These are phyloP conservation scores for Ellobius talpinus DNA, from an alignment of 2,113 vertebrate species.

Conservation along the genomic window DNA sequence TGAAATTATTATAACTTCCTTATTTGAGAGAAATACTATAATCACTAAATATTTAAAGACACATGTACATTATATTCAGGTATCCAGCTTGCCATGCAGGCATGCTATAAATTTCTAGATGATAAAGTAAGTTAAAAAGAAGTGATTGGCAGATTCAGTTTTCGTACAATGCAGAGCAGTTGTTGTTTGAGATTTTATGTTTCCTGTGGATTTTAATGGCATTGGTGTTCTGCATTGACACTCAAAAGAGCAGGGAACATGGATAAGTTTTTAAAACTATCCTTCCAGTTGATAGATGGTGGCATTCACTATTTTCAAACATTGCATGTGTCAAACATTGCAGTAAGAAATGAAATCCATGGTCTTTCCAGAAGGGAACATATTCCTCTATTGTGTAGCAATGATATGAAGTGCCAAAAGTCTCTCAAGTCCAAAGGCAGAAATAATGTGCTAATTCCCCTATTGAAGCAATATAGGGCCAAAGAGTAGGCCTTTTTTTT, in stretches of 20 bases:
- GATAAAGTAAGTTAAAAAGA: slow-evolving; percentile 62
- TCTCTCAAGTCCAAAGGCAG: slow-evolving; percentile 50
- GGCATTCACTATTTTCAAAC: neutral
- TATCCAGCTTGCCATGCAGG: slow-evolving; percentile 22
- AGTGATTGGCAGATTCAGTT: neutral
- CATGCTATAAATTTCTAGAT: slow-evolving; percentile 41
- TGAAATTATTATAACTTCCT: neutral
- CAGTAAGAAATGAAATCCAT: slow-evolving; percentile 56
- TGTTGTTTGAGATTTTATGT: slow-evolving; percentile 40
- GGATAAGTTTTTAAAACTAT: slow-evolving; percentile 62
- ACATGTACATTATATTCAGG: slow-evolving; percentile 38
- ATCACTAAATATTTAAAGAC: slow-evolving; percentile 55
- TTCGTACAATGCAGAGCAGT: slow-evolving; percentile 32
- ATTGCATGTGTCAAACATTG: slow-evolving; percentile 25
- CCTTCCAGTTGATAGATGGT: slow-evolving; percentile 14
- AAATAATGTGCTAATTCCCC: slow-evolving; percentile 52
- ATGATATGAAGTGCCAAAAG: neutral
- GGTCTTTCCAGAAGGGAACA: slow-evolving; percentile 29
- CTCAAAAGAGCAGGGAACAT: slow-evolving; percentile 42
- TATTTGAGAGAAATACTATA: slow-evolving; percentile 42
- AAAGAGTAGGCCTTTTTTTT: slow-evolving; percentile 42
- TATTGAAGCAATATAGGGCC: neutral
- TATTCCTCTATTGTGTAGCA: slow-evolving; percentile 46
- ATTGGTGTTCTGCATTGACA: slow-evolving; percentile 43
- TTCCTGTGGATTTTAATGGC: slow-evolving; percentile 40